A percentile compares a stretch with the other conserved stretches of the same genome.
phyloP scores from a whole-genome alignment of 2,888 invertebrate species.

The Scaptomyza polygonia region DNA sequence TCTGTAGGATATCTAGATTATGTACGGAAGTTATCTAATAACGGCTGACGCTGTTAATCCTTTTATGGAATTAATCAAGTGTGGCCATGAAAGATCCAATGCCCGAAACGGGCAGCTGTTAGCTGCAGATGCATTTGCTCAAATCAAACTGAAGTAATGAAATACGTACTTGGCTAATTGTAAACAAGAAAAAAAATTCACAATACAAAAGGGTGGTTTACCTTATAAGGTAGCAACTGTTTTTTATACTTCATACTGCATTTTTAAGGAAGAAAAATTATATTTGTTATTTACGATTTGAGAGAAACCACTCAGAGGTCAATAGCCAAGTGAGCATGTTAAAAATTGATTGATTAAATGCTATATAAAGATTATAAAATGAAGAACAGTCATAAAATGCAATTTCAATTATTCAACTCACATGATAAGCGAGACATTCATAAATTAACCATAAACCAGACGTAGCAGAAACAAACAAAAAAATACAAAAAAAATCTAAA shows the following conservation, averaged over 20 bases:
- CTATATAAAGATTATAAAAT: slow-evolving; percentile 46
- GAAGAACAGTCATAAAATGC: slow-evolving; percentile 46
- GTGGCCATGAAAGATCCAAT: slow-evolving; percentile 64
- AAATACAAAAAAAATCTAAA: slow-evolving; percentile 36
- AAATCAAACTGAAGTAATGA: not conserved
- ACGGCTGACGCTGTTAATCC: slow-evolving; percentile 64
- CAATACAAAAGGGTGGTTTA: not conserved
- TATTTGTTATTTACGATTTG: not conserved
- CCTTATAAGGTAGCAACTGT: not conserved
- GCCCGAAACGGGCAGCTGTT: slow-evolving; percentile 41
- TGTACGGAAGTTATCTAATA: slow-evolving; percentile 73
- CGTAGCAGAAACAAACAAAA: slow-evolving; percentile 30
- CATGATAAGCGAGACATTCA: slow-evolving; percentile 75
- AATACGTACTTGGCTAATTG: slow-evolving; percentile 16
- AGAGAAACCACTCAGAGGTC: slow-evolving; percentile 28
- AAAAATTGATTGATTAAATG: slow-evolving; percentile 55
- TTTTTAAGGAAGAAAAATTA: not conserved
- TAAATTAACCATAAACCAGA: slow-evolving; percentile 73
- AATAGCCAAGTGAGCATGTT: slow-evolving; percentile 48
- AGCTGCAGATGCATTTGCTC: slow-evolving; percentile 36
- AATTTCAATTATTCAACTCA: slow-evolving; percentile 67
- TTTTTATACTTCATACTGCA: not conserved
- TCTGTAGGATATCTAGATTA: slow-evolving; percentile 58
- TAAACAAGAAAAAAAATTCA: not conserved
- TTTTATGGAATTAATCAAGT: slow-evolving; percentile 79